Conservation (phyloP, 2,797 vertebrate genomes). For the Macropodus opercularis region DNA sequence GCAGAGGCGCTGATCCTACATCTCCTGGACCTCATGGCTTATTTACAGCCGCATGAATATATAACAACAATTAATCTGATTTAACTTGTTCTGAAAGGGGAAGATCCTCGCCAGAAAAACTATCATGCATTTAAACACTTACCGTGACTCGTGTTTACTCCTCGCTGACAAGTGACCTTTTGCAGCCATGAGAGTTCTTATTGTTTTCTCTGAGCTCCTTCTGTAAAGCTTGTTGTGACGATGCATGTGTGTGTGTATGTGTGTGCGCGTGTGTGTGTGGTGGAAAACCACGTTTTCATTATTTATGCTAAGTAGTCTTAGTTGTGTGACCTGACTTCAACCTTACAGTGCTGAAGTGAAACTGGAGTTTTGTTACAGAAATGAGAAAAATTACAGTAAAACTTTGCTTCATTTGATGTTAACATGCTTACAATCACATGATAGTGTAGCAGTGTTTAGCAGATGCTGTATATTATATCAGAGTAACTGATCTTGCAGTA, state of each 20-base stretch:
- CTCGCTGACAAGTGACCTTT: neutral
- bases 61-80: conserved; percentile 20
- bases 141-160: neutral
- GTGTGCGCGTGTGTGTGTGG: neutral
- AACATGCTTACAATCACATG: neutral
- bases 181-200: neutral
- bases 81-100: conserved; percentile 10
- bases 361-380: neutral
- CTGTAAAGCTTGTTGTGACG: neutral
- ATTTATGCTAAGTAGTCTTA: neutral
- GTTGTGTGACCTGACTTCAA: neutral
- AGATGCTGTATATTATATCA: neutral
- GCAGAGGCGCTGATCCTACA: conserved; percentile 55
- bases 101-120: conserved; percentile 4
- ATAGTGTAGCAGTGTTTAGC: neutral
- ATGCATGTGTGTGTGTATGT: too few species aligned
- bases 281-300: neutral
- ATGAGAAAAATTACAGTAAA: too few species aligned
- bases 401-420: neutral
- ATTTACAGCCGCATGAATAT: conserved; percentile 47
- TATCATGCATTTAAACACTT: neutral
- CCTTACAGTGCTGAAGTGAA: neutral
- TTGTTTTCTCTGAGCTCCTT: neutral
- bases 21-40: conserved; percentile 37
- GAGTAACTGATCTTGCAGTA: too few species aligned